phyloP scores from a whole-genome alignment of 2,888 invertebrate genomes.

The Heliconius ismenius region DNA sequence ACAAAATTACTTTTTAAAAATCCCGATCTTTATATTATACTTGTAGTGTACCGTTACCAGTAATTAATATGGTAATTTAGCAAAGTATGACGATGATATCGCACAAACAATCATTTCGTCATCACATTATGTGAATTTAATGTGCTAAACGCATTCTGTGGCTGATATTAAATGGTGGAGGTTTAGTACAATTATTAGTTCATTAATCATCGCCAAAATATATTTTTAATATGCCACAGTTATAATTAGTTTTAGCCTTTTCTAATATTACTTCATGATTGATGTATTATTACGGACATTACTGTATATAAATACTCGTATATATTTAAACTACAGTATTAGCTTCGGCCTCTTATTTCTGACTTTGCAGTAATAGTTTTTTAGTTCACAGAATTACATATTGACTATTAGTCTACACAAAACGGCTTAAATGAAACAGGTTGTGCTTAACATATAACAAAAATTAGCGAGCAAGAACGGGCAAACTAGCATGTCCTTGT shows the following conservation, averaged over 20 bases:
- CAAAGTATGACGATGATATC: slow-evolving; percentile 38
- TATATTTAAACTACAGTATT: neutral
- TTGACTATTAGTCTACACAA: neutral
- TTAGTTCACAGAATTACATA: neutral
- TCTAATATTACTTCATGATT: slow-evolving; percentile 43
- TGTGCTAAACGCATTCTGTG: slow-evolving; percentile 55
- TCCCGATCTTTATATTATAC: neutral
- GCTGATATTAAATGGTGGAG: slow-evolving; percentile 47
- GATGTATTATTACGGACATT: slow-evolving; percentile 12
- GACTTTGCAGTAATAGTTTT: neutral
- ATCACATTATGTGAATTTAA: slow-evolving; percentile 48
- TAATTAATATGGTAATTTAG: slow-evolving; percentile 41
- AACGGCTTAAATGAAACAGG: slow-evolving; percentile 26
- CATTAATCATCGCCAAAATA: slow-evolving; percentile 65
- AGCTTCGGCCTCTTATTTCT: neutral
- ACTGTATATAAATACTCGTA: slow-evolving; percentile 3
- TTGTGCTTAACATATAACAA: slow-evolving; percentile 33
- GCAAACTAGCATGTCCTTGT: slow-evolving; percentile 73
- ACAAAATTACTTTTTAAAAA: neutral
- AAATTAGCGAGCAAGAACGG: slow-evolving; percentile 48
- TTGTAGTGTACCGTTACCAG: slow-evolving; percentile 46
- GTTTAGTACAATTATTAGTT: slow-evolving; percentile 60
- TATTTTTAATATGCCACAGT: slow-evolving; percentile 58
- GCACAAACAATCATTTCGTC: slow-evolving; percentile 46
- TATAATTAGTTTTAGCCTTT: slow-evolving; percentile 61